phyloP scores from a whole-genome alignment of 2,113 vertebrate species.

The Caranx melampygus region DNA sequence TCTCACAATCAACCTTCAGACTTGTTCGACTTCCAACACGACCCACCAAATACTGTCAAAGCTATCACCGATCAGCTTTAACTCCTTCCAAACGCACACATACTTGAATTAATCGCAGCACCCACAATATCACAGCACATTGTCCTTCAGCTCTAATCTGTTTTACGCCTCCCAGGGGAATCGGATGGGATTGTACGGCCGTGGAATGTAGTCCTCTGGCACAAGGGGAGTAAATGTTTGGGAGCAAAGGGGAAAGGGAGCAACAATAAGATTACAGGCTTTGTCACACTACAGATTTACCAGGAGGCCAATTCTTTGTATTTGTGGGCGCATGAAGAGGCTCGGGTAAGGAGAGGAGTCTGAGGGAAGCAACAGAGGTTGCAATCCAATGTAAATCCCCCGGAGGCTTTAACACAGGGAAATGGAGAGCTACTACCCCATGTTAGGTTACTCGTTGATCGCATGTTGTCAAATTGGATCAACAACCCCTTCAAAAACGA shows the following conservation, averaged over 20 bases:
- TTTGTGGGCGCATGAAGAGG: slow-evolving; percentile 40
- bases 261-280: slow-evolving; percentile 64
- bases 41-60: slow-evolving; percentile 29
- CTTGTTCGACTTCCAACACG: slow-evolving; percentile 23
- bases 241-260: slow-evolving; percentile 28
- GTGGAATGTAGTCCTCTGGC: slow-evolving; percentile 66
- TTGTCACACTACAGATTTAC: slow-evolving; percentile 59
- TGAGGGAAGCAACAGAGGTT: slow-evolving; percentile 37
- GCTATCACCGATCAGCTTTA: slow-evolving; percentile 19
- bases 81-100: slow-evolving; percentile 13
- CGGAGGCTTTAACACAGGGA: slow-evolving; percentile 35
- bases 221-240: slow-evolving; percentile 47
- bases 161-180: slow-evolving; percentile 23
- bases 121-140: background rate
- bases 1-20: slow-evolving; percentile 11
- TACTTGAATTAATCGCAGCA: slow-evolving; percentile 14
- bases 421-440: slow-evolving; percentile 25
- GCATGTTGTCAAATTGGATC: slow-evolving; percentile 41
- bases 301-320: slow-evolving; percentile 45
- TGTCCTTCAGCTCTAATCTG: slow-evolving; percentile 50
- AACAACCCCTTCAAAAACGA: slow-evolving; percentile 40
- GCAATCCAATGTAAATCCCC: slow-evolving; percentile 40
- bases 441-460: slow-evolving; percentile 44
- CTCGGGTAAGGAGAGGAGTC: slow-evolving; percentile 25
- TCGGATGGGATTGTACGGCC: slow-evolving; percentile 55